Base-by-base conservation (phyloP, 2,888 invertebrate species). In the Dromius quadrimaculatus region DNA sequence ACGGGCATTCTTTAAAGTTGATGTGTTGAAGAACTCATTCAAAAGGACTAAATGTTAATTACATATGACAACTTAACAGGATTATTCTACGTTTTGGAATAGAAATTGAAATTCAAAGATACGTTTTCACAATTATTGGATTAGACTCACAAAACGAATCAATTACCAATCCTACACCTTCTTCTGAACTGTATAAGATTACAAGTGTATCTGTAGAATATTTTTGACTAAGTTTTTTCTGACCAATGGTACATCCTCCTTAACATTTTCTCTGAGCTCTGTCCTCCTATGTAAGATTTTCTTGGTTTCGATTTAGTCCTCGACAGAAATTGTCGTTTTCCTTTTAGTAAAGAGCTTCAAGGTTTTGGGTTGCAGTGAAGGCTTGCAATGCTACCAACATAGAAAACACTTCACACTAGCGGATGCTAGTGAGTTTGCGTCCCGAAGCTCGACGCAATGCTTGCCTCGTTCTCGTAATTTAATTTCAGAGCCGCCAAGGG, bases 391-490 rank as follows among this genome's bases (percentile, higher is more conserved):
- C 43, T 17, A 11, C 43, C 11, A 43, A 9, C 19, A 4, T 13
- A 15, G 19, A 13, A 43, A 19, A 43, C 47, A 47, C 47, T 47
- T 11, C 20, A 47, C 47, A 47, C 47, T 22, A 47, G 22, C 6
- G 6, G 43, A 43, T 17, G 43, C 22, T 5, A 11, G 9, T 47
- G 32, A 4, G 4, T 5, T 6, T 6, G 32, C 20, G 22, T 19
- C n/a, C 9, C 9, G 47, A 8, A 8, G 47, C 47, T 13, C 8
- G 17, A 22, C 19, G 9, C 36, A 9, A n/a, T 32, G 32, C 8
- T 13, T 5, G 20, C 59, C 59, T 59, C 59, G 34, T 59, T 59
- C 59, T 34, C 34, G 59, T 59, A 59, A 59, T 59, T 59, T 59
- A 59, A 59, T 59, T 59, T 36, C 59, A 20, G 36, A 9, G 19